Evolutionary conservation across 2,888 invertebrate species (phyloP).

Genomic region (Caradrina kadenii): DNA sequence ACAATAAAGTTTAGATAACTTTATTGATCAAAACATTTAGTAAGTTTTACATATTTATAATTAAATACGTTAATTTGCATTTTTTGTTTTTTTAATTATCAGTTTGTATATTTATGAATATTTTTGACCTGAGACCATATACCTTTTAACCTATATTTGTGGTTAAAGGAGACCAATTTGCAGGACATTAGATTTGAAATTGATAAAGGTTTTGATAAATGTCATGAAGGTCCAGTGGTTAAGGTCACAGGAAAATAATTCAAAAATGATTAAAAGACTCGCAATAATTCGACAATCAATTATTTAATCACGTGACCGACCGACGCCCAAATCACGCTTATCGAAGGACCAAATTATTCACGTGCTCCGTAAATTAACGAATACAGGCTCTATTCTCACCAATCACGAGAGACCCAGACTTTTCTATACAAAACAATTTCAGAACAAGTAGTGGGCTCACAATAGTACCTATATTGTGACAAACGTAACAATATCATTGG

Average conservation of each 20-base stretch:
- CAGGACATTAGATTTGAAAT: too few relatives aligned
- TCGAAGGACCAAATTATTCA: slow-evolving; percentile 9
- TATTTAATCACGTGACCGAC: slow-evolving; percentile 16
- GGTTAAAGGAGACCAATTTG: too few relatives aligned
- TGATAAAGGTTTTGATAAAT: too few relatives aligned
- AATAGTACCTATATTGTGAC: slow-evolving; percentile 34
- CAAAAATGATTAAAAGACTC: neutral
- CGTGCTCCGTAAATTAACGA: slow-evolving; percentile 42
- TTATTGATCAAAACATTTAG: neutral
- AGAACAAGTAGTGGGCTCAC: slow-evolving; percentile 14
- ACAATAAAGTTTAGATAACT: neutral
- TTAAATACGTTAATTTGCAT: neutral
- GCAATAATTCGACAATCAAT: neutral
- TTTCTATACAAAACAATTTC: slow-evolving; percentile 37
- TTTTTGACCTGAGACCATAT: neutral
- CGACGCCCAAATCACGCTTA: slow-evolving; percentile 20
- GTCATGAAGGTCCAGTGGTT: too few relatives aligned
- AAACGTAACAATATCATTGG: slow-evolving; percentile 49
- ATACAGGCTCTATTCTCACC: slow-evolving; percentile 10
- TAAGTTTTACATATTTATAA: neutral
- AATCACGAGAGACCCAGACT: slow-evolving; percentile 24
- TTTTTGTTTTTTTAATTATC: neutral
- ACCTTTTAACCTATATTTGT: neutral
- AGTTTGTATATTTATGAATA: neutral
- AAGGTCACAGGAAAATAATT: neutral